A percentile compares a stretch with the other conserved stretches of the same genome.
phyloP scores from a whole-genome alignment of 1,140 invertebrate species.

The Euschistus heros region DNA sequence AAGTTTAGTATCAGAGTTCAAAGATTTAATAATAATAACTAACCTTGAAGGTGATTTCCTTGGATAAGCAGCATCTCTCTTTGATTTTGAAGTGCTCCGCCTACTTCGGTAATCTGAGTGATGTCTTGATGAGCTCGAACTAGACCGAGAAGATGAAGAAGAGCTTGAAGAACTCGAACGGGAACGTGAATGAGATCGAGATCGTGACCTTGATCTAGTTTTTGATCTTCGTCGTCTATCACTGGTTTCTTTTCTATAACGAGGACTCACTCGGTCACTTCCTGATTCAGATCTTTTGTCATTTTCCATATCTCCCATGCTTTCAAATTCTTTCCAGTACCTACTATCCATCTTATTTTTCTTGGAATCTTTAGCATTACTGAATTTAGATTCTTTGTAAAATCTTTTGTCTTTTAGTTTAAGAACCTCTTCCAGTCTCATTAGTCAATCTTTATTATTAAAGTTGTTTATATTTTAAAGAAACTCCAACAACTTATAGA shows the following conservation, averaged over 20 bases:
- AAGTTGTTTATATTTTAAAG: too few species aligned
- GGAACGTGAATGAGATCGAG: background rate
- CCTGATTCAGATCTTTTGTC: background rate
- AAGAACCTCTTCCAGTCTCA: too few species aligned
- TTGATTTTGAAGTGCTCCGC: background rate
- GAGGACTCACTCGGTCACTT: background rate
- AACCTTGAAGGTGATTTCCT: background rate
- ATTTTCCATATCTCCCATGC: background rate
- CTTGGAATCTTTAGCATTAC: background rate
- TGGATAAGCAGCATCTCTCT: background rate
- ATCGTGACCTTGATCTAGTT: background rate
- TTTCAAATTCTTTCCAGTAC: slow-evolving; percentile 3
- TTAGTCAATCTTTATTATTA: too few species aligned
- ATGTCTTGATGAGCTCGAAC: background rate
- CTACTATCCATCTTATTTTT: background rate
- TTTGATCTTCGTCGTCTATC: background rate
- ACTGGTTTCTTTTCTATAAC: background rate
- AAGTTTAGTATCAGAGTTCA: too few species aligned
- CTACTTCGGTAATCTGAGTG: background rate
- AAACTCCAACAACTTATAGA: too few species aligned
- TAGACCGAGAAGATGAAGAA: background rate
- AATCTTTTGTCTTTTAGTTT: too few species aligned
- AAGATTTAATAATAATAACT: background rate
- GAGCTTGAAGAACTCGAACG: slow-evolving; percentile 10
- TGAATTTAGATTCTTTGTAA: too few species aligned